Percentiles rank a stretch among this genome's conserved stretches.
Conservation (phyloP, 92 coral and sea anemone genomes). For the Phymanthus crucifer region DNA sequence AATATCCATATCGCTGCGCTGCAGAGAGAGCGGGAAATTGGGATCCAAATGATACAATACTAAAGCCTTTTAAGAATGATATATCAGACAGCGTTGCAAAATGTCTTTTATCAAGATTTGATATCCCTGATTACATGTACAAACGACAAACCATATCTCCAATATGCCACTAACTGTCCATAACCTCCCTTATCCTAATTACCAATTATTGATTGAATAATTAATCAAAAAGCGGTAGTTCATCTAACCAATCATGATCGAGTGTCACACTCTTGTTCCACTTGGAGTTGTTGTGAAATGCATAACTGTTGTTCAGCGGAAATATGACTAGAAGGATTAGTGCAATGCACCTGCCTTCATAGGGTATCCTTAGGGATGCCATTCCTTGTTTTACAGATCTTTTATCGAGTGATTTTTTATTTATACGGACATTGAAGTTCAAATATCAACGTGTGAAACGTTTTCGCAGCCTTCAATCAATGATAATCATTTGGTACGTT, state of each 20-base stretch:
- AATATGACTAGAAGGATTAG: not conserved
- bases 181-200: constrained; percentile 2
- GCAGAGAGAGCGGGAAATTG: not conserved
- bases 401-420: too few relatives aligned
- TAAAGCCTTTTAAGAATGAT: not conserved
- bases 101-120: not conserved
- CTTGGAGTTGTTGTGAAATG: not conserved
- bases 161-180: not conserved
- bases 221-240: not conserved
- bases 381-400: not conserved
- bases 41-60: not conserved
- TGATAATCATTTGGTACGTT: too few relatives aligned
- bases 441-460: too few relatives aligned
- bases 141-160: not conserved
- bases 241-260: not conserved
- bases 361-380: not conserved
- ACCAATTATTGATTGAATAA: not conserved
- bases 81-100: not conserved
- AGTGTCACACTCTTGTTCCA: not conserved
- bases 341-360: not conserved
- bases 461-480: too few relatives aligned
- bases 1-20: not conserved
- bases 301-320: too few relatives aligned
- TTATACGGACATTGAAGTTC: too few relatives aligned
- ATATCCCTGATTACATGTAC: not conserved